Percentiles rank a stretch among this genome's conserved stretches.
Evolutionary conservation across 2,113 vertebrate species (phyloP).

Genomic region (Mola mola): DNA sequence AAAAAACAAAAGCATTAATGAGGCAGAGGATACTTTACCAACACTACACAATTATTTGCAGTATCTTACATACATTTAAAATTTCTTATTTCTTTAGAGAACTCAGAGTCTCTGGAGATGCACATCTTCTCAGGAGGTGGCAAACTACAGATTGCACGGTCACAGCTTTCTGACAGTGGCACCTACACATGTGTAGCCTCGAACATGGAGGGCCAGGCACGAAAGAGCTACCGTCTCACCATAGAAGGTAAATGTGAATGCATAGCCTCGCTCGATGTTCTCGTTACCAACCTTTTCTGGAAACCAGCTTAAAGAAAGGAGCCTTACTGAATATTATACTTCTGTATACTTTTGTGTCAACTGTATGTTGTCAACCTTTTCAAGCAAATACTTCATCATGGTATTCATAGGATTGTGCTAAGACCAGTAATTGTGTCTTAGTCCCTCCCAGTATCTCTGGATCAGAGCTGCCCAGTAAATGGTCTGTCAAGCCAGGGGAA

Average conservation of each 20-base stretch:
- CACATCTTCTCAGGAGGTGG: constrained; percentile 92
- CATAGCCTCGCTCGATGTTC: too few species aligned
- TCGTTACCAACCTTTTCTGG: not conserved
- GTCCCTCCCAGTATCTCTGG: constrained; percentile 91
- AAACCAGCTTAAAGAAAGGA: not conserved
- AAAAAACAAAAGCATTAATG: too few species aligned
- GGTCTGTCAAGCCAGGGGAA: constrained; percentile 85
- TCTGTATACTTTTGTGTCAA: not conserved
- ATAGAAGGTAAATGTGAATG: constrained; percentile 84
- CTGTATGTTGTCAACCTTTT: not conserved
- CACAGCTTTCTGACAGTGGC: constrained; percentile 87
- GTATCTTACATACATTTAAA: not conserved
- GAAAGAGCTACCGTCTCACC: constrained; percentile 88
- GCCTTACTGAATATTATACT: too few species aligned
- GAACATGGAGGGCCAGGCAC: constrained; percentile 89
- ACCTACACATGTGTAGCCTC: constrained; percentile 91
- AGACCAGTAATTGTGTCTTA: constrained; percentile 55
- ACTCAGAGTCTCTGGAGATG: constrained; percentile 88
- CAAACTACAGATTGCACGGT: constrained; percentile 91
- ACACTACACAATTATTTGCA: too few species aligned
- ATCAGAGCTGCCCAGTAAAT: constrained; percentile 91
- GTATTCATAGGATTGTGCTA: constrained; percentile 11
- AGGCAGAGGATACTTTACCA: too few species aligned
- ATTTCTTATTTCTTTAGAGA: constrained; percentile 77
- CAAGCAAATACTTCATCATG: not conserved